These are phyloP conservation scores for Halictus ligatus DNA, from an alignment of 2,888 invertebrate genomes.

Conservation along the genomic window DNA sequence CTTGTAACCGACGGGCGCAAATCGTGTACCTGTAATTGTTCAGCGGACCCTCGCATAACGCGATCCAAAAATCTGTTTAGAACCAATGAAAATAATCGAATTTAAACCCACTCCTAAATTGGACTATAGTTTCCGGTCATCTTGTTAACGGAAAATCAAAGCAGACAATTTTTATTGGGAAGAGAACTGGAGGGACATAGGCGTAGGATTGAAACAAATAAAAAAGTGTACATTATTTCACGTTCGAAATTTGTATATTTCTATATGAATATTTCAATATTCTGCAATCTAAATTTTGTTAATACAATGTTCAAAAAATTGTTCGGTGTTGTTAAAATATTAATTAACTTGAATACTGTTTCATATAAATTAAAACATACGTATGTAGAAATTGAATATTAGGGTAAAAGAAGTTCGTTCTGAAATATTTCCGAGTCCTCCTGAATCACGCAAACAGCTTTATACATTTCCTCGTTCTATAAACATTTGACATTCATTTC, in stretches of 20 bases:
- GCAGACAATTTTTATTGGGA: neutral
- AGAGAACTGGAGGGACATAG: neutral
- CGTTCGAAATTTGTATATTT: slow-evolving; percentile 9
- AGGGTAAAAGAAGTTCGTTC: neutral
- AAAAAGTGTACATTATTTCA: neutral
- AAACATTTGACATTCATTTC: neutral
- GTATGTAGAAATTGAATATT: neutral
- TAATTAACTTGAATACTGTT: slow-evolving; percentile 8
- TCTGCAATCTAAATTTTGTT: slow-evolving; percentile 17
- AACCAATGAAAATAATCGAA: neutral
- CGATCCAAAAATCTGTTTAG: neutral
- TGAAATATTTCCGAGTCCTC: neutral
- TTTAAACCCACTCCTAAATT: no score
- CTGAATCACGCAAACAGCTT: neutral
- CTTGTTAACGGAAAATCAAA: no score
- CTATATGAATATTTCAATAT: neutral
- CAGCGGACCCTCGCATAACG: neutral
- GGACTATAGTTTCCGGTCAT: no score
- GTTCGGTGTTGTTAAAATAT: slow-evolving; percentile 24
- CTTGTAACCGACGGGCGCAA: neutral
- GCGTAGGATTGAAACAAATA: neutral
- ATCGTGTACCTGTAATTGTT: neutral
- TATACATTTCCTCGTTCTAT: neutral
- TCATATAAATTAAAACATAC: slow-evolving; percentile 17
- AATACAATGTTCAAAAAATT: slow-evolving; percentile 18